Base-by-base conservation (phyloP, 1,140 invertebrate genomes). In the Cecropterus lyciades region DNA sequence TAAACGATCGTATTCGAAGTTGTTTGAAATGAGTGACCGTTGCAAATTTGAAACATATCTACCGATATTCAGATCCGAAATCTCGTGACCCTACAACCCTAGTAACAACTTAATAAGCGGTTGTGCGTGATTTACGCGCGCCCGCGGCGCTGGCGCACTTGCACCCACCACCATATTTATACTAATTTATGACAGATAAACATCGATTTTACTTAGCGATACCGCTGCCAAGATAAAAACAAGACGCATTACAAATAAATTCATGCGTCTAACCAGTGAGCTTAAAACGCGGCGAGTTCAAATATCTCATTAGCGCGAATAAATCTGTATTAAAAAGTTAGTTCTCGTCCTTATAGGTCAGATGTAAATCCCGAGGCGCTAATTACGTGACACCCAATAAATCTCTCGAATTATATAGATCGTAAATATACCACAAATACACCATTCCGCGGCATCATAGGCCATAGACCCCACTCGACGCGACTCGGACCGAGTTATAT, bases 101-200 rank as follows among this genome's bases (percentile, higher is more conserved):
- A 33, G 65, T 84, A 87, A 91, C 89, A 87, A 89, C 87, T 89
- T 91, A 91, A 91, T 91, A 91, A 87, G 87, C 79, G 80, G 87
- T 84, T 89, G 80, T 70, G 77, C 69, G 81, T 89, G 87, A 91
- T 91, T 89, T 89, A 89, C 86, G 84, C 82, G 72, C 71, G 87
- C 89, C 77, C 79, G 81, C 82, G 87, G 88, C 89, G 89, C 89
- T 87, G 85, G 85, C 85, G 86, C 85, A 79, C 67, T 79, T 75
- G 70, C 67, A 59, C 59, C 53, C 60, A 71, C 82, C 76, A 69
- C 73, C 79, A 80, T 84, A 84, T 85, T 88, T 89, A 82, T 84
- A 89, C 89, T 87, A 91, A 91, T 91, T 88, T 87, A 91, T 82
- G 80, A 89, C 83, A 84, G 81, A 87, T 87, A 88, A 85, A 89